Evolutionary conservation across 2,888 invertebrate species (phyloP).

Genomic region (Vesta saturnalis): DNA sequence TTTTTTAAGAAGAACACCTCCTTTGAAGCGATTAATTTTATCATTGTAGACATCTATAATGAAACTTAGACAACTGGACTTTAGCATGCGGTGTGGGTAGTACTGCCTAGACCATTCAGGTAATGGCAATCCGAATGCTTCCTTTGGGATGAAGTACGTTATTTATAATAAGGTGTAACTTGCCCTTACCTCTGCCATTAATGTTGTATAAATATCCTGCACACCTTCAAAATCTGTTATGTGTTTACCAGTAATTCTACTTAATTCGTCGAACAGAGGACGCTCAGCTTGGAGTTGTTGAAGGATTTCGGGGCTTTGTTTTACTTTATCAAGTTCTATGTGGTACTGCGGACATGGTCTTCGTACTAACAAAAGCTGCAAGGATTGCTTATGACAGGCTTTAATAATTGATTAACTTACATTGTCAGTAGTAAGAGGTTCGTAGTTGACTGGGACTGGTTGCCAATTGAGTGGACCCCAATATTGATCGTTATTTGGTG

Average conservation of each 20-base stretch:
- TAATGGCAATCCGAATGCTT: slow-evolving; percentile 66
- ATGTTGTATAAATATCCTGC: slow-evolving; percentile 71
- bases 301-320: slow-evolving; percentile 63
- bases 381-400: slow-evolving; percentile 14
- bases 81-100: slow-evolving; percentile 68
- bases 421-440: slow-evolving; percentile 71
- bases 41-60: slow-evolving; percentile 69
- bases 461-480: slow-evolving; percentile 78
- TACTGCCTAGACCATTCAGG: slow-evolving; percentile 71
- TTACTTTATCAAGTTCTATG: slow-evolving; percentile 65
- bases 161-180: too few species aligned
- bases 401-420: slow-evolving; percentile 55
- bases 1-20: slow-evolving; percentile 71
- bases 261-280: slow-evolving; percentile 65
- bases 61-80: slow-evolving; percentile 67
- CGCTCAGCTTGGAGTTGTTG: slow-evolving; percentile 62
- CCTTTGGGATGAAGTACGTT: too few species aligned
- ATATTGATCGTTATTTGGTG: slow-evolving; percentile 67
- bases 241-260: slow-evolving; percentile 65
- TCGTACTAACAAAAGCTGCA: slow-evolving; percentile 71
- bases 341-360: slow-evolving; percentile 71
- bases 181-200: slow-evolving; percentile 75
- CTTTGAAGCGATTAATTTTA: slow-evolving; percentile 70
- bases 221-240: slow-evolving; percentile 71
- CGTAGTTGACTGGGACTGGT: slow-evolving; percentile 78